Evolutionary conservation across 2,888 invertebrate species (phyloP).

Genomic region (Eilema depressum): DNA sequence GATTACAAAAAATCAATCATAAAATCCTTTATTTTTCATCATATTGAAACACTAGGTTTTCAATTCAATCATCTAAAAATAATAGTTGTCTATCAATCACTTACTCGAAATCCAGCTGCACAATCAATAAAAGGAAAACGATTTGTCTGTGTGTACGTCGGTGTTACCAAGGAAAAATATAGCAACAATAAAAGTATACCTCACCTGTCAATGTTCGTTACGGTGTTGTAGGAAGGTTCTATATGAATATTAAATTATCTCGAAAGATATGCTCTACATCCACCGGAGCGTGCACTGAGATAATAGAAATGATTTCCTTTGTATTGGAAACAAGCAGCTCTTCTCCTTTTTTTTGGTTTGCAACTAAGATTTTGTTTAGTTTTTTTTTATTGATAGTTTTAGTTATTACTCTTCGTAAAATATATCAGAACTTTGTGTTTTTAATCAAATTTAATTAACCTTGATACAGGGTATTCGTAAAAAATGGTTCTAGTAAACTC

Average conservation of each 20-base stretch:
- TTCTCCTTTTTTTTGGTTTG: slow-evolving; percentile 17
- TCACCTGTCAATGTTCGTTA: slow-evolving; percentile 23
- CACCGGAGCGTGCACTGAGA: slow-evolving; percentile 22
- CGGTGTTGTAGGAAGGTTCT: slow-evolving; percentile 18
- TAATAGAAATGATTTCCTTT: slow-evolving; percentile 40
- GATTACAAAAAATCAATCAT: not conserved
- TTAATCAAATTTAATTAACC: too few species aligned
- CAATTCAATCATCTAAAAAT: not conserved
- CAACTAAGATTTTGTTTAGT: slow-evolving; percentile 11
- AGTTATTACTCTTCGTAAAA: not conserved
- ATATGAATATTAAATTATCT: slow-evolving; percentile 27
- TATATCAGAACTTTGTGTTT: too few species aligned
- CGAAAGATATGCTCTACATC: slow-evolving; percentile 17
- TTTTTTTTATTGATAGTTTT: slow-evolving; percentile 1
- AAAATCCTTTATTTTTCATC: not conserved
- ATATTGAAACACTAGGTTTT: not conserved
- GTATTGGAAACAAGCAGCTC: slow-evolving; percentile 12
- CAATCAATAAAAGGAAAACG: not conserved
- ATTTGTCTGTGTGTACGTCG: too few species aligned
- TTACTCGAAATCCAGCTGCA: not conserved
- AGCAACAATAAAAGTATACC: slow-evolving; percentile 11
- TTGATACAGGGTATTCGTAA: too few species aligned
- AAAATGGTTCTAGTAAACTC: too few species aligned
- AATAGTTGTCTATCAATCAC: not conserved
- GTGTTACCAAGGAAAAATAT: slow-evolving; percentile 2